phyloP scores from a whole-genome alignment of 1,140 invertebrate genomes.

The Lasaia peninsularis region DNA sequence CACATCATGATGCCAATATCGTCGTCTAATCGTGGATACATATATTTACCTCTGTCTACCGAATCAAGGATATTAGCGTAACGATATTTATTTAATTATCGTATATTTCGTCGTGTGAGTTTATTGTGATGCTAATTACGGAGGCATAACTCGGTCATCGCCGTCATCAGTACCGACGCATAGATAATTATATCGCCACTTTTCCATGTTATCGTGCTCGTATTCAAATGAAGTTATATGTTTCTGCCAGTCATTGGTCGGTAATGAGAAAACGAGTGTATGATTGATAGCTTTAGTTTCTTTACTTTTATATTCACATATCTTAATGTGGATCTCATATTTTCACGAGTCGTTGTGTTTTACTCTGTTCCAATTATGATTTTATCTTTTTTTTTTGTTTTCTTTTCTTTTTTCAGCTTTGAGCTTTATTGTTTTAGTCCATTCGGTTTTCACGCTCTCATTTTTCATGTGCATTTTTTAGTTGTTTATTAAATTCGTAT shows the following conservation, averaged over 20 bases:
- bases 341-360: slow-evolving; percentile 21
- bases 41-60: too few relatives aligned
- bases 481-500: too few relatives aligned
- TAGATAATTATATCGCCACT: slow-evolving; percentile 9
- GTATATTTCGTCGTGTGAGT: neutral
- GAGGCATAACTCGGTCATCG: neutral
- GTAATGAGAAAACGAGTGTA: slow-evolving; percentile 15
- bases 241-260: slow-evolving; percentile 1
- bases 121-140: neutral
- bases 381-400: neutral
- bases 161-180: neutral
- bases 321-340: slow-evolving; percentile 25
- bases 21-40: too few relatives aligned
- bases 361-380: slow-evolving; percentile 12
- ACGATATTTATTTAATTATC: too few relatives aligned
- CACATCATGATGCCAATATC: too few relatives aligned
- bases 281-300: slow-evolving; percentile 29
- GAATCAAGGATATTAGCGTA: too few relatives aligned
- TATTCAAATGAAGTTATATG: neutral
- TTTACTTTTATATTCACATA: slow-evolving; percentile 26
- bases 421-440: neutral
- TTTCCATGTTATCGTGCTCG: slow-evolving; percentile 4
- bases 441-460: too few relatives aligned
- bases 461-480: too few relatives aligned
- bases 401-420: neutral